These are phyloP conservation scores for Puffinus mauretanicus DNA, from an alignment of 2,113 vertebrate species.

Conservation along the genomic window DNA sequence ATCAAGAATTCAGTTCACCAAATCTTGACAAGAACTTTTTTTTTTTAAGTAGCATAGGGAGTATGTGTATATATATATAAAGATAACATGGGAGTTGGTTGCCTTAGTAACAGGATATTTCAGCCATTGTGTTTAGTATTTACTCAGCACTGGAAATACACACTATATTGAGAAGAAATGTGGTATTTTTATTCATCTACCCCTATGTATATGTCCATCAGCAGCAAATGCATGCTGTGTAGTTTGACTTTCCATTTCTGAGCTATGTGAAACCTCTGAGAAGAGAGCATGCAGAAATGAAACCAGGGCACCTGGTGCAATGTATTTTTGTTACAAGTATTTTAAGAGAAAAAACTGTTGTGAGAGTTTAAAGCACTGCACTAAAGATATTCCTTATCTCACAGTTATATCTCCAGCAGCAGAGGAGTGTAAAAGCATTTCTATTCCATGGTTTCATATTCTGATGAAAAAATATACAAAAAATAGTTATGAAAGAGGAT, in stretches of 20 bases:
- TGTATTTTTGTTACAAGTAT: slow-evolving; percentile 42
- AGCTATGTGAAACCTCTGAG: slow-evolving; percentile 40
- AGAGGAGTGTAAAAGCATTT: background rate
- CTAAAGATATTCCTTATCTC: background rate
- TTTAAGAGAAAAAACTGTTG: slow-evolving; percentile 10
- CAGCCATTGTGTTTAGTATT: slow-evolving; percentile 27
- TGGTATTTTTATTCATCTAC: slow-evolving; percentile 17
- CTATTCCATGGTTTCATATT: background rate
- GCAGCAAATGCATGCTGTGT: background rate
- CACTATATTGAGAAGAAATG: background rate
- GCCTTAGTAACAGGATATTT: slow-evolving; percentile 43
- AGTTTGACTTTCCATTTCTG: slow-evolving; percentile 38
- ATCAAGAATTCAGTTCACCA: background rate
- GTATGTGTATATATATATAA: background rate
- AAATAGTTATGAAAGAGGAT: background rate
- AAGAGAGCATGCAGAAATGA: slow-evolving; percentile 39
- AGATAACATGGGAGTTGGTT: slow-evolving; percentile 13
- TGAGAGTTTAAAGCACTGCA: background rate
- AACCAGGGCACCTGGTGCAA: slow-evolving; percentile 50
- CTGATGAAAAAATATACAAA: background rate
- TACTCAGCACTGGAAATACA: slow-evolving; percentile 27
- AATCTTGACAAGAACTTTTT: background rate
- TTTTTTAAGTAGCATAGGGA: background rate
- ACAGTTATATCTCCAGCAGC: background rate
- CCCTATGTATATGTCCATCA: background rate